phyloP scores from a whole-genome alignment of 2,888 invertebrate species.

The Globia sparganii region DNA sequence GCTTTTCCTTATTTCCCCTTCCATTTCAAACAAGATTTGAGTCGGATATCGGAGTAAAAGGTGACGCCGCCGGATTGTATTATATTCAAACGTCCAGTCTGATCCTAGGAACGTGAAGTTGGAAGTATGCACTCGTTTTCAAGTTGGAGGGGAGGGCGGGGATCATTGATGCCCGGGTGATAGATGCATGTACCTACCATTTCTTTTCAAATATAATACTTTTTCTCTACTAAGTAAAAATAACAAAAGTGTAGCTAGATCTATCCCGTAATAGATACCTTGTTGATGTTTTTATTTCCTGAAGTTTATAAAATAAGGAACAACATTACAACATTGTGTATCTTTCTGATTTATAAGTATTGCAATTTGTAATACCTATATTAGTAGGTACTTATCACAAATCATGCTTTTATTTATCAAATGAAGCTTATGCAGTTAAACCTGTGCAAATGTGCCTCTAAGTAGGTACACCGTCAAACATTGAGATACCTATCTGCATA shows the following conservation, averaged over 20 bases:
- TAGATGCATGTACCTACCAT: neutral
- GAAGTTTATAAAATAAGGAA: neutral
- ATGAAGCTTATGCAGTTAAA: neutral
- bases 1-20: neutral
- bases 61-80: neutral
- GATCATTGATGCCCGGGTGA: neutral
- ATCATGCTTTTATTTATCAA: neutral
- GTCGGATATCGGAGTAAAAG: constrained; percentile 1
- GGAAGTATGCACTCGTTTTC: constrained; percentile 15
- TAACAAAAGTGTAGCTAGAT: no score
- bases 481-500: no score
- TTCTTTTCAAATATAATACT: neutral
- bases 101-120: constrained; percentile 19
- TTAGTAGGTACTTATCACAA: neutral
- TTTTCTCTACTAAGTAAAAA: neutral
- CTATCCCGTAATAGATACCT: no score
- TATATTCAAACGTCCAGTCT: neutral
- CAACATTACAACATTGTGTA: neutral
- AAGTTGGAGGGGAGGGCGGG: neutral
- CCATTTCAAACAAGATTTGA: neutral
- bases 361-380: neutral
- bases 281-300: neutral
- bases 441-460: neutral
- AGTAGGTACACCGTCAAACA: no score
- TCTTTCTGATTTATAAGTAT: neutral